Conservation (phyloP, 1,140 invertebrate species). For the Yoshiicerus persimilis region DNA sequence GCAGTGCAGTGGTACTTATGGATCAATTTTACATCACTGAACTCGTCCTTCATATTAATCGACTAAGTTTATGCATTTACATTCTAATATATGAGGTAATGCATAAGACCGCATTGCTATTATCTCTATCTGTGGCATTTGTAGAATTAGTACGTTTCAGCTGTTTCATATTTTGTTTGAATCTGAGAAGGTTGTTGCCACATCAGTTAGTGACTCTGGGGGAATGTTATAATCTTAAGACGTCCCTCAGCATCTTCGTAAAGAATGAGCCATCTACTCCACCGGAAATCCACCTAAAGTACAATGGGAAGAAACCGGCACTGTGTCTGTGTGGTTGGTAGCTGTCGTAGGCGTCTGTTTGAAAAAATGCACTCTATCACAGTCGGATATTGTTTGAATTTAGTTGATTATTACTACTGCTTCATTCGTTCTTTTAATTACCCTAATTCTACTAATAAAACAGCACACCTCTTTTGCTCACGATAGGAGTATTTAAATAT, state of each 20-base stretch:
- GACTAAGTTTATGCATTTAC: too few species aligned
- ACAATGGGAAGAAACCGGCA: background rate
- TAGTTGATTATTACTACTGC: background rate
- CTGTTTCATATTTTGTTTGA: background rate
- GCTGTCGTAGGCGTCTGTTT: background rate
- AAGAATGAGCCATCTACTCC: background rate
- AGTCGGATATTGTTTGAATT: background rate
- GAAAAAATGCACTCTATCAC: background rate
- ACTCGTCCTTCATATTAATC: too few species aligned
- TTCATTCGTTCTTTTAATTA: too few species aligned
- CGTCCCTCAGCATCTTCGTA: background rate
- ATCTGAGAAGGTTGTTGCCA: background rate
- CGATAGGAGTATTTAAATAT: too few species aligned
- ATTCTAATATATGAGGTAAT: too few species aligned
- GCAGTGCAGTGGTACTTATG: too few species aligned
- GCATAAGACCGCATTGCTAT: background rate
- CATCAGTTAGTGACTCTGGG: background rate
- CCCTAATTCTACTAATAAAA: too few species aligned
- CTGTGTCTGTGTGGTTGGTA: background rate
- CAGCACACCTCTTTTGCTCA: too few species aligned
- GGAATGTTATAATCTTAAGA: background rate
- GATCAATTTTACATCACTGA: too few species aligned
- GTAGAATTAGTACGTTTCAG: background rate
- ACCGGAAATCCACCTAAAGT: background rate
- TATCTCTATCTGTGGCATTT: background rate